phyloP scores from a whole-genome alignment of 2,888 invertebrate genomes.

The Slavum lentiscoides region DNA sequence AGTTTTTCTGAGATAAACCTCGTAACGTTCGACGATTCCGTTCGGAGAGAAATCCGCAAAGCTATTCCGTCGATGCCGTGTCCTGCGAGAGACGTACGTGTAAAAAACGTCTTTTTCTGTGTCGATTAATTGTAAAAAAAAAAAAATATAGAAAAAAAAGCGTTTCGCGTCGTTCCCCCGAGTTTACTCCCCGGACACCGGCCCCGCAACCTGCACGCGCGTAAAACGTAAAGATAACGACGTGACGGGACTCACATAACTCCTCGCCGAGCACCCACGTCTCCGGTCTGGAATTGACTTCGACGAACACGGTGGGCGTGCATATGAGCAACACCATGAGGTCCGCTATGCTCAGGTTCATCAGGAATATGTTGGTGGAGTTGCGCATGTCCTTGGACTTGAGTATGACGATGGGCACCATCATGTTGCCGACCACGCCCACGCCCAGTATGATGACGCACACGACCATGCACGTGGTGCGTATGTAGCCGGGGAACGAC shows the following conservation, averaged over 20 bases:
- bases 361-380: slow-evolving; percentile 91
- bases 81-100: no score
- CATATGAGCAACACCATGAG: slow-evolving; percentile 87
- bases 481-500: slow-evolving; percentile 57
- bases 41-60: no score
- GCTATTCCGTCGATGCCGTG: no score
- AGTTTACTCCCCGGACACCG: no score
- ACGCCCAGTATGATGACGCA: slow-evolving; percentile 86
- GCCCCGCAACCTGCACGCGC: no score
- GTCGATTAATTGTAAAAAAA: no score
- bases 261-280: slow-evolving; percentile 90
- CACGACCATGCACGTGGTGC: slow-evolving; percentile 77
- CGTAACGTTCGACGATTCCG: no score
- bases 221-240: no score
- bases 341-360: slow-evolving; percentile 91
- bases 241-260: slow-evolving; percentile 78
- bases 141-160: no score
- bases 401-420: slow-evolving; percentile 90
- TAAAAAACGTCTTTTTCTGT: no score
- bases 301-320: slow-evolving; percentile 91
- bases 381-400: slow-evolving; percentile 92
- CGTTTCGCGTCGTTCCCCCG: no score
- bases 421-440: slow-evolving; percentile 88
- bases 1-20: no score
- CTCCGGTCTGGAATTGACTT: slow-evolving; percentile 87